phyloP scores from a whole-genome alignment of 2,797 vertebrate genomes.

The Cygnus olor region DNA sequence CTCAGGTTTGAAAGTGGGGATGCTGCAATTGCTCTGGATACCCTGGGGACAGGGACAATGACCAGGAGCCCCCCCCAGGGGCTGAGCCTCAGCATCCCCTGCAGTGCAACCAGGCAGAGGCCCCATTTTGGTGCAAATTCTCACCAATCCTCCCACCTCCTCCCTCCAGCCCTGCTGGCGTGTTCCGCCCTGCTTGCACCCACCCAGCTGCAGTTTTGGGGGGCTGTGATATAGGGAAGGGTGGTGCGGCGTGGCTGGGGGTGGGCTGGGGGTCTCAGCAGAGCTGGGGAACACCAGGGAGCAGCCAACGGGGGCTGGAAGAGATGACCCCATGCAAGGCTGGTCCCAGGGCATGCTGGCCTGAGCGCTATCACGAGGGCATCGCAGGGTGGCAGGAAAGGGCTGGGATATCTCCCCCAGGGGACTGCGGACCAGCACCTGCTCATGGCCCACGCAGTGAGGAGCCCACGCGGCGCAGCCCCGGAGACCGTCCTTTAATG shows the following conservation, averaged over 20 bases:
- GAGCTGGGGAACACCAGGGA: background rate
- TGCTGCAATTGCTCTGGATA: background rate
- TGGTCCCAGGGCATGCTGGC: background rate
- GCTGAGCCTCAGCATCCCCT: background rate
- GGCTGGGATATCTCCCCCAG: background rate
- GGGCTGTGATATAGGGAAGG: background rate
- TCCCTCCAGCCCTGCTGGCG: background rate
- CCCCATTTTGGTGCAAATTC: background rate
- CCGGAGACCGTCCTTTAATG: conserved; percentile 44
- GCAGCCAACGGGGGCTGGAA: background rate
- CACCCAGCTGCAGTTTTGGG: background rate
- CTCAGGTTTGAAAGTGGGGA: too few species aligned
- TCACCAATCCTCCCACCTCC: background rate
- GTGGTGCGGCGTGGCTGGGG: too few species aligned
- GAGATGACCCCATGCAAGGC: background rate
- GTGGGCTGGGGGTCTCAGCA: accelerated
- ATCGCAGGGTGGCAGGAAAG: background rate
- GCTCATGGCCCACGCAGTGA: background rate
- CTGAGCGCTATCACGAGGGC: too few species aligned
- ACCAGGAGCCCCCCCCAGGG: background rate
- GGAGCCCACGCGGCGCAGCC: accelerated
- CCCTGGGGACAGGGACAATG: background rate
- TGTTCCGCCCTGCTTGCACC: background rate
- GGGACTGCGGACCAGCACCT: background rate
- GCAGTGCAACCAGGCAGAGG: background rate